A percentile compares a stretch with the other conserved stretches of the same genome.
These are phyloP conservation scores for Botrylloides violaceus DNA, from an alignment of 23 tunicate species.

Conservation along the genomic window DNA sequence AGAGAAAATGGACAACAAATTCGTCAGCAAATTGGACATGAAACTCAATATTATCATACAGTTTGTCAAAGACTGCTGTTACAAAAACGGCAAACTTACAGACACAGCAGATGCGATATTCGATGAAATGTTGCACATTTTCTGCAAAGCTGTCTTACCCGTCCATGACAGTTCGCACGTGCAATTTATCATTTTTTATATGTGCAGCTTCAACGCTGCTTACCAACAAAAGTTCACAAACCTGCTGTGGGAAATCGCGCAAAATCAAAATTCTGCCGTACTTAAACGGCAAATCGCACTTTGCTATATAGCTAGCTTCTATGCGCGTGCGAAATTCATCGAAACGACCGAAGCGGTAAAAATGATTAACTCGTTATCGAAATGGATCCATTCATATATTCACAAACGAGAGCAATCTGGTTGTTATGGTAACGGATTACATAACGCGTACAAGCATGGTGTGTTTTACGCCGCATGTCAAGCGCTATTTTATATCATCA, in stretches of 20 bases:
- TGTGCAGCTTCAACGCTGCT: constrained; percentile 49
- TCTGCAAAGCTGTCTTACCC: constrained; percentile 46
- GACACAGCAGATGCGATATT: constrained; percentile 28
- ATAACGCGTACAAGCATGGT: constrained; percentile 27
- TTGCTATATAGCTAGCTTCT: constrained; percentile 58
- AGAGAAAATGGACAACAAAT: not conserved
- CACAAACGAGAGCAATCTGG: constrained; percentile 3
- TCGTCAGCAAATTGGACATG: constrained; percentile 40
- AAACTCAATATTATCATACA: constrained; percentile 31
- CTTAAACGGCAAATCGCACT: constrained; percentile 34
- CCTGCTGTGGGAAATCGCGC: constrained; percentile 36
- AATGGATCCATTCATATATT: constrained; percentile 39
- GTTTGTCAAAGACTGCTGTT: constrained; percentile 37
- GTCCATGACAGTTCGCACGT: constrained; percentile 44
- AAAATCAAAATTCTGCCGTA: constrained; percentile 13
- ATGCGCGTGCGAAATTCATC: constrained; percentile 41
- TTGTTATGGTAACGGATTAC: not conserved
- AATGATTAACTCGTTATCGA: constrained; percentile 20
- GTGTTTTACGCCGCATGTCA: constrained; percentile 64
- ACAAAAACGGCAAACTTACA: constrained; percentile 30
- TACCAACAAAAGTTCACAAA: constrained; percentile 31
- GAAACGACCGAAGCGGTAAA: constrained; percentile 27
- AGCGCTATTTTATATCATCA: constrained; percentile 54
- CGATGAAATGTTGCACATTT: constrained; percentile 38
- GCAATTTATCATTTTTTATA: constrained; percentile 56